These are phyloP conservation scores for Myotis yumanensis DNA, from an alignment of 2,113 vertebrate genomes.

Conservation along the genomic window DNA sequence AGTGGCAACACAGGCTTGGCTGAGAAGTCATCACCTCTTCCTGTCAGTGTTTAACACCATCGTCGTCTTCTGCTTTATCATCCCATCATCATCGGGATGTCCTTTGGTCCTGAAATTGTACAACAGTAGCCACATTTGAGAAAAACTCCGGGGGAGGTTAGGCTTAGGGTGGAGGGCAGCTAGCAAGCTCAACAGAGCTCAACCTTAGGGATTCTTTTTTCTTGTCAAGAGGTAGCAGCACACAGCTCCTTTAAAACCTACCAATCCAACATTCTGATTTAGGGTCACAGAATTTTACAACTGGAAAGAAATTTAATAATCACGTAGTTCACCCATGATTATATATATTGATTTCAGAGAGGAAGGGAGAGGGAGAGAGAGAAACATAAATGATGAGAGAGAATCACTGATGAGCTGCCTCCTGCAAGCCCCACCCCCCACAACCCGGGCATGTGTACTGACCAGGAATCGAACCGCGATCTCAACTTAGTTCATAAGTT, in stretches of 20 bases:
- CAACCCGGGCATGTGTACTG: too few relatives aligned
- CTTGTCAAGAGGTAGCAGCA: background rate
- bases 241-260: background rate
- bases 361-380: too few relatives aligned
- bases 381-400: too few relatives aligned
- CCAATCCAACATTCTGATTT: background rate
- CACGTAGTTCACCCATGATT: background rate
- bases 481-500: too few relatives aligned
- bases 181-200: background rate
- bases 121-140: background rate
- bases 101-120: background rate
- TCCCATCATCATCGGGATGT: too few relatives aligned
- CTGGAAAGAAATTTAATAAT: background rate
- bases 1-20: background rate
- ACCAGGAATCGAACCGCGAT: too few relatives aligned
- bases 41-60: background rate
- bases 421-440: too few relatives aligned
- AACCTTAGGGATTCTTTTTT: background rate
- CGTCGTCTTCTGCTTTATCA: background rate
- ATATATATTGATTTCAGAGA: too few relatives aligned
- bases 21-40: background rate
- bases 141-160: background rate
- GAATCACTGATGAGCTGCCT: too few relatives aligned
- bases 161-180: background rate
- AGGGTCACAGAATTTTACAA: background rate